Base-by-base conservation (phyloP, 1,140 invertebrate genomes). In the Trichonephila clavipes region DNA sequence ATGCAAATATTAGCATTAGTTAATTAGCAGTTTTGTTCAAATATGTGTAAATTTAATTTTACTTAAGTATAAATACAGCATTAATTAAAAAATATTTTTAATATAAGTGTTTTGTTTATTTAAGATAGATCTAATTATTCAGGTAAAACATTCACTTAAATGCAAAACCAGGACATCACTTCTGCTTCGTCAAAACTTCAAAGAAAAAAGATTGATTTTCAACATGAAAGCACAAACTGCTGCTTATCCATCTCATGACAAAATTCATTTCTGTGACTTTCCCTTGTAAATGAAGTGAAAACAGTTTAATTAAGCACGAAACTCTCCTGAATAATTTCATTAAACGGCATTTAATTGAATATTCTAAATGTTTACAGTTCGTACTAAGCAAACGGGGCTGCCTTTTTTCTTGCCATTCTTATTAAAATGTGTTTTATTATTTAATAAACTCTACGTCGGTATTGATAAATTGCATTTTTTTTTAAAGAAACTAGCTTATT, bases 181-280 rank as follows among this genome's bases (percentile, higher is more conserved):
- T 77, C 16, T 77, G 72, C 34, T 40, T 77, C 72, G 34, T 77
- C 72, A 77, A 77, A 77, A 34, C 18, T 34, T 77, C 28, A 40
- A 34, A 77, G 72, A 34, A 40, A 77, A 77, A 77, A 77, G 72
- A 77, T 77, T 77, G 72, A 77, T 77, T 77, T 77, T 77, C 72
- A 77, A 77, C 28, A 77, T 77, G 72, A 77, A 77, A 77, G 72
- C 72, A 18, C 72, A 77, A 40, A 28, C 72, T 77, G 72, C 34
- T 77, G 14, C 34, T 77, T 77, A 77, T 77, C 72, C 72, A 34
- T n/a, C 10, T 77, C 28, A 28, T 77, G 72, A 77, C 72, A 77
- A 77, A 77, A 77, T 77, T 28, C 28, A 77, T 77, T 28, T 77
- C 28, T 77, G 28, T 34, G 14, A 77, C 72, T 77, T 64, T 77